Evolutionary conservation across 2,797 vertebrate genomes (phyloP).

Genomic region (Pseudocheirus occidentalis): DNA sequence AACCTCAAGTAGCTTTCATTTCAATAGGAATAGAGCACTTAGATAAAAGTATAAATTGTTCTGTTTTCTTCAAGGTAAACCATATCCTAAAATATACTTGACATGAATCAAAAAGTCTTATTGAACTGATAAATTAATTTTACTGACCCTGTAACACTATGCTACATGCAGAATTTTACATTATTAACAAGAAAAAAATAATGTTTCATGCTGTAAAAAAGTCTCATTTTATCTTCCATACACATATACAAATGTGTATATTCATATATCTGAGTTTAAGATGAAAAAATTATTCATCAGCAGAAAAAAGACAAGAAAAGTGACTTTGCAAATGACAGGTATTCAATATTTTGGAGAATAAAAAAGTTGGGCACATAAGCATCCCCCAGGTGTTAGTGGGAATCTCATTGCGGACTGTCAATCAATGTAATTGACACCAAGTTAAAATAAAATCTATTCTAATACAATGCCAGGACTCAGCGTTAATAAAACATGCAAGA

Average conservation of each 20-base stretch:
- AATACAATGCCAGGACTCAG: conserved; percentile 55
- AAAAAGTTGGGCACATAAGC: conserved; percentile 54
- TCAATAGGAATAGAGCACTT: background rate
- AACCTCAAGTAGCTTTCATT: background rate
- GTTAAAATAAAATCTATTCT: conserved; percentile 72
- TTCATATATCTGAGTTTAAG: conserved; percentile 42
- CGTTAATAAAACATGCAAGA: conserved; percentile 69
- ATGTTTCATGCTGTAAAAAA: conserved; percentile 41
- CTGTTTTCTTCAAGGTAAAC: background rate
- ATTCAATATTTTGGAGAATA: conserved; percentile 70
- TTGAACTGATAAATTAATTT: conserved; percentile 21
- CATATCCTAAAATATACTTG: background rate
- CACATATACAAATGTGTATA: background rate
- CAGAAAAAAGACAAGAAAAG: conserved; percentile 54
- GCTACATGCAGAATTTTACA: background rate
- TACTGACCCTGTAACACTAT: background rate
- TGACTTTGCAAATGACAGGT: conserved; percentile 61
- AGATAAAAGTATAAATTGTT: background rate
- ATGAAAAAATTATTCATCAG: conserved; percentile 69
- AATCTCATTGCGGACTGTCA: conserved; percentile 71
- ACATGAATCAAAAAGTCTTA: background rate
- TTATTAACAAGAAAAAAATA: background rate
- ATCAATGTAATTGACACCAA: conserved; percentile 68
- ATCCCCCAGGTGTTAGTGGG: conserved; percentile 63
- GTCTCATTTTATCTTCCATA: conserved; percentile 59